Base-by-base conservation (phyloP, 2,797 vertebrate genomes). In the Cygnus olor region DNA sequence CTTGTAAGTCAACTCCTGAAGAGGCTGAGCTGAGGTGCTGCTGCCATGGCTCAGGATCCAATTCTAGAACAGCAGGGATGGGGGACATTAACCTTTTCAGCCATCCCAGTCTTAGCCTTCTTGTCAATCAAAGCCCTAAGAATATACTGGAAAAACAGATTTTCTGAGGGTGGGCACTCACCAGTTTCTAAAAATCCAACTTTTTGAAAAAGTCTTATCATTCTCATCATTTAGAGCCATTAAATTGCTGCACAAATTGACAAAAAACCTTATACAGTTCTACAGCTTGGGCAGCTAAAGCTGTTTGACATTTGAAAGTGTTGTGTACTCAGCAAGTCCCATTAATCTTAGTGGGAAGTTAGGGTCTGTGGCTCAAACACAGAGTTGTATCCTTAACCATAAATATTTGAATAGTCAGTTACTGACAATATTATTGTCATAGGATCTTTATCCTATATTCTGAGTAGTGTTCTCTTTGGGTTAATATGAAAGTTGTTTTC, bases 91-190 rank as follows among this genome's bases (percentile, higher is more conserved):
- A 88, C 70, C 73, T 94, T 96, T 92, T 56, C 65, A 94, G n/a
- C 24, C 38, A 61, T 56, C 11, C 27, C 54, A 72, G 32, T 86
- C 91, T 79, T 94, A 95, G 82, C 66, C 49, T 81, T 80, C 85
- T 94, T 94, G 91, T 95, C 95, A 96, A 86, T 94, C 96, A 96
- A 95, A 76, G 18, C 14, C 73, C 80, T 80, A 94, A 93, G 89
- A 96, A 95, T 91, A 94, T 22, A 72, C 63, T 44, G 25, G 13
- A 91, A 91, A 94, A 90, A 6, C 95, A 96, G 89, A 93, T 96
- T 96, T 96, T 96, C 70, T 63, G 93, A 93, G 85, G 95, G 94
- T 88, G 91, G 85, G 77, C 10, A 20, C 32, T 89, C 47, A 36
- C 11, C n/a, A 87, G 49, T 80, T 93, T 85, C 80, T 88, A 85